Percentiles rank a stretch among this genome's conserved stretches.
Evolutionary conservation across 2,113 vertebrate species (phyloP).

Genomic region (Petroica traversi): DNA sequence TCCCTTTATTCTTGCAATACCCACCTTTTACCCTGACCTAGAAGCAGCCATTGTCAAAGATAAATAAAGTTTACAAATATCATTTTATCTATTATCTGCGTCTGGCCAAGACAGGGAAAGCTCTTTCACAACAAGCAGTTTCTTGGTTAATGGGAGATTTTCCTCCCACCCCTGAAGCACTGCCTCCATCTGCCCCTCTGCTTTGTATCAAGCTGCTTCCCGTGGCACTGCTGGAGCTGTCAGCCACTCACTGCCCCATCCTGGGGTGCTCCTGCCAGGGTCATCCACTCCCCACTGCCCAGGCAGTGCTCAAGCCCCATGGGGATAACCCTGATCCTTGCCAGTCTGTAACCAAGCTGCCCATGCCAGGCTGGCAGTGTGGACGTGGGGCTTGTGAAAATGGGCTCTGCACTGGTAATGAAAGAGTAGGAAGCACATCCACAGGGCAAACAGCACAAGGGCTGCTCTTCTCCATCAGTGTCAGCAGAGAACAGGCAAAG

Average conservation of each 20-base stretch:
- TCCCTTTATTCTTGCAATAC: neutral
- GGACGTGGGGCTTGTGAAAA: accelerated
- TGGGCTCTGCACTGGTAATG: neutral
- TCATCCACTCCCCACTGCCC: neutral
- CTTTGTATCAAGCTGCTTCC: neutral
- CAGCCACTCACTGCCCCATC: neutral
- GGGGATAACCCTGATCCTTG: neutral
- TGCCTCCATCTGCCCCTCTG: neutral
- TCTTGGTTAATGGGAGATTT: accelerated
- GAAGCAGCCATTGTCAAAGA: neutral
- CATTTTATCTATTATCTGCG: neutral
- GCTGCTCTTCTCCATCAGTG: neutral
- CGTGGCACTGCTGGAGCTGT: accelerated
- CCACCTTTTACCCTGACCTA: neutral
- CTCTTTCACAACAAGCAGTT: neutral
- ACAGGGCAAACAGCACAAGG: neutral
- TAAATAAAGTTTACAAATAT: neutral
- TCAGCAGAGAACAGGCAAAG: neutral
- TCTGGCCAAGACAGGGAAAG: neutral
- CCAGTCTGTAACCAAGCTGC: too few species aligned
- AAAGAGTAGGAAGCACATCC: neutral
- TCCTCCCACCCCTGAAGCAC: neutral
- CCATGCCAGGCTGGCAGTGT: accelerated
- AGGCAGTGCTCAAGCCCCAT: accelerated
- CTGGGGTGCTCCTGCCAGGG: neutral